A percentile compares a stretch with the other conserved stretches of the same genome.
These are phyloP conservation scores for Crypturellus tataupa DNA, from an alignment of 2,797 vertebrate species.

Conservation along the genomic window DNA sequence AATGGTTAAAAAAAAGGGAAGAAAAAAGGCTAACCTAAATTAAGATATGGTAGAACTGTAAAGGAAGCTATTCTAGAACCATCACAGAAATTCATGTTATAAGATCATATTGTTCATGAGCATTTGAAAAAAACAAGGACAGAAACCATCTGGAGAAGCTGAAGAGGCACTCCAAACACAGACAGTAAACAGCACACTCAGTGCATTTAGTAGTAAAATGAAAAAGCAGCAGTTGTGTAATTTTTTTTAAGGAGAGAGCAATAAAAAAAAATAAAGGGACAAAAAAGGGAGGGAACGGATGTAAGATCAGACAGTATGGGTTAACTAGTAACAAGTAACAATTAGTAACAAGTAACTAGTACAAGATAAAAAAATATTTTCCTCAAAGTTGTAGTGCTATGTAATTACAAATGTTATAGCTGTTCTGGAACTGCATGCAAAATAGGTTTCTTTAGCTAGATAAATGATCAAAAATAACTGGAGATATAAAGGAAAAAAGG, in stretches of 20 bases:
- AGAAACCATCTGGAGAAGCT: not conserved
- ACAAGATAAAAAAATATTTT: not conserved
- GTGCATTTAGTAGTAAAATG: not conserved
- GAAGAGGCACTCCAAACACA: not conserved
- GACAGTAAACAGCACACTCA: not conserved
- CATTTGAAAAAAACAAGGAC: not conserved
- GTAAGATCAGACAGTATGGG: not conserved
- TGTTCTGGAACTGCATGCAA: not conserved
- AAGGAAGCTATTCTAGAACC: not conserved
- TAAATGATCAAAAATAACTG: not conserved
- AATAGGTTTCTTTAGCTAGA: not conserved
- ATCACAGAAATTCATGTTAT: not conserved
- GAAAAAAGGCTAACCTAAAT: not conserved
- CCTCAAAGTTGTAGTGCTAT: not conserved
- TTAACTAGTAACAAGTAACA: not conserved
- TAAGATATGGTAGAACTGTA: not conserved
- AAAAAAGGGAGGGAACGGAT: not conserved
- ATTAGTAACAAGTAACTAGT: not conserved
- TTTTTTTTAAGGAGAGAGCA: not conserved
- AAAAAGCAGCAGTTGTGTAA: not conserved
- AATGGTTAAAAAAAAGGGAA: not conserved
- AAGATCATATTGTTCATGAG: not conserved
- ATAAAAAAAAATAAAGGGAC: not conserved
- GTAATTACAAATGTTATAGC: not conserved
- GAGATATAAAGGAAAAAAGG: not conserved